A percentile compares a stretch with the other conserved stretches of the same genome.
Evolutionary conservation across 2,113 vertebrate species (phyloP).

Genomic region (Taurulus bubalis): DNA sequence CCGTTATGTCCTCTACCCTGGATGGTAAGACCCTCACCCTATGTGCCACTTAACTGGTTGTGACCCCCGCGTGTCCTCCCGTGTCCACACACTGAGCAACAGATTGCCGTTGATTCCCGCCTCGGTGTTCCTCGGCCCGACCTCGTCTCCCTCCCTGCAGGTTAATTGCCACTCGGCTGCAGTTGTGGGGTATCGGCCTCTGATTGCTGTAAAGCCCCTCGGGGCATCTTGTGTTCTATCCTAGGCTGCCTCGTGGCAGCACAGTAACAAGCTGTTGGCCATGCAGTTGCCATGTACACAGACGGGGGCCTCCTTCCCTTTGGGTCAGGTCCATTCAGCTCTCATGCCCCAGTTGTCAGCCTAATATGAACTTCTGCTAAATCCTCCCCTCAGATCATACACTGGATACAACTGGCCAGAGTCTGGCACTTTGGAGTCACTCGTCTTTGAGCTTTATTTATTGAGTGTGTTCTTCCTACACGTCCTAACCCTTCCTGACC

Average conservation of each 20-base stretch:
- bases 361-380: constrained; percentile 69
- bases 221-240: constrained; percentile 70
- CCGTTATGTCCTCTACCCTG: constrained; percentile 94
- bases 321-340: constrained; percentile 57
- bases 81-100: constrained; percentile 27
- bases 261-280: constrained; percentile 75
- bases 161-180: constrained; percentile 60
- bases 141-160: constrained; percentile 30
- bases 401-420: constrained; percentile 23
- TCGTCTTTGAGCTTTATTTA: constrained; percentile 31
- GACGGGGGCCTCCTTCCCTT: constrained; percentile 62
- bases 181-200: constrained; percentile 50
- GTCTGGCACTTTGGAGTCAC: constrained; percentile 28
- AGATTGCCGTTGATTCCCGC: constrained; percentile 41
- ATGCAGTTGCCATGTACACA: constrained; percentile 72
- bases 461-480: constrained; percentile 5
- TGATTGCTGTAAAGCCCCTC: constrained; percentile 73
- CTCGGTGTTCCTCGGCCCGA: constrained; percentile 3
- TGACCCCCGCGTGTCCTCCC: constrained; percentile 34
- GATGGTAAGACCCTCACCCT: constrained; percentile 87
- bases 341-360: constrained; percentile 65
- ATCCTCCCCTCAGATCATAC: constrained; percentile 54
- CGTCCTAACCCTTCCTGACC: background rate
- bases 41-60: constrained; percentile 27
- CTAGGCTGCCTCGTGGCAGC: constrained; percentile 71